A percentile compares a stretch with the other conserved stretches of the same genome.
These are phyloP conservation scores for Tiaroga cobitis DNA, from an alignment of 2,797 vertebrate genomes.

Conservation along the genomic window DNA sequence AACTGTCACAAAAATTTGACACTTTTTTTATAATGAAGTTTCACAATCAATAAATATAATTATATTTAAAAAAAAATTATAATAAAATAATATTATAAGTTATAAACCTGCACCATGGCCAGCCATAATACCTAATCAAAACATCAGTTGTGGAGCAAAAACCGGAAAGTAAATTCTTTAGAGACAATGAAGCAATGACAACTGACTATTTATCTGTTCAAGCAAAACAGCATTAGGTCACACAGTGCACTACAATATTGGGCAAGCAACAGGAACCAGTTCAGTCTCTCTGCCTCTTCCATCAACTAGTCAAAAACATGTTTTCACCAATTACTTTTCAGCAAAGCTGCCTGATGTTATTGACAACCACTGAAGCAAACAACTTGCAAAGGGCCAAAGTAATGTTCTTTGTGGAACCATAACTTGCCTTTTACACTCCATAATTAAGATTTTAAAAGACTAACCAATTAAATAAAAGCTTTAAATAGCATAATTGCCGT, in stretches of 20 bases:
- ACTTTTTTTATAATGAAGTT: not conserved
- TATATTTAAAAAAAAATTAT: too few species aligned
- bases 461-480: not conserved
- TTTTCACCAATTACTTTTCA: not conserved
- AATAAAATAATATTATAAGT: not conserved
- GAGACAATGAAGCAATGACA: not conserved
- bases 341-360: not conserved
- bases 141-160: not conserved
- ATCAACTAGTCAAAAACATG: slow-evolving; percentile 1
- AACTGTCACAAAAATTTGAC: too few species aligned
- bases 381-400: not conserved
- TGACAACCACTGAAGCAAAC: slow-evolving; percentile 6
- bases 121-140: not conserved
- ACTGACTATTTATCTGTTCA: not conserved
- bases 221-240: not conserved
- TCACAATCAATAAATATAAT: not conserved
- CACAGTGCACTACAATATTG: not conserved
- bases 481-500: not conserved
- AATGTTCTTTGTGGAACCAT: not conserved
- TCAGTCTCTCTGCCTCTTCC: not conserved
- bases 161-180: not conserved
- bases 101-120: not conserved
- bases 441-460: not conserved
- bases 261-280: not conserved
- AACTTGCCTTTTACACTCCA: not conserved